Conservation (phyloP, 2,797 vertebrate species). For the Loriculus beryllinus region DNA sequence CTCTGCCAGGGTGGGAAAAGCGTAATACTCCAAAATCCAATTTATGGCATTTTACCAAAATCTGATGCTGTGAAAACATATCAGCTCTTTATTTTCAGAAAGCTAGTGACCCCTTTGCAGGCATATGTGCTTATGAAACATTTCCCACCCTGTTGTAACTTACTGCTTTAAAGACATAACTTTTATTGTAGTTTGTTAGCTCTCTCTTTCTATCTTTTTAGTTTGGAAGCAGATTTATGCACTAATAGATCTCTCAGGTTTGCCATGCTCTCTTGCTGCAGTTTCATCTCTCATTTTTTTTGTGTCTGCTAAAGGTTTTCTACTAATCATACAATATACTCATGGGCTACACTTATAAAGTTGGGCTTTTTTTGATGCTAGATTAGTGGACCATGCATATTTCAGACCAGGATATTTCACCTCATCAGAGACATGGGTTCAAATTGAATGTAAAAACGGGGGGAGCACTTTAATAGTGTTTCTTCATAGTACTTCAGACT, state of each 20-base stretch:
- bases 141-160: conserved; percentile 84
- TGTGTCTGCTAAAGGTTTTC: conserved; percentile 79
- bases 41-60: conserved; percentile 69
- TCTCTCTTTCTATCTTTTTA: conserved; percentile 76
- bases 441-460: not conserved
- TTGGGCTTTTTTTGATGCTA: not conserved
- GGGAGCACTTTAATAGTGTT: not conserved
- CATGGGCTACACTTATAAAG: not conserved
- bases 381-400: not conserved
- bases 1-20: conserved; percentile 85
- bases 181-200: conserved; percentile 79
- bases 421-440: not conserved
- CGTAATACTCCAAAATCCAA: conserved; percentile 50
- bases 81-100: conserved; percentile 58
- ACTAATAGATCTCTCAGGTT: conserved; percentile 81
- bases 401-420: not conserved
- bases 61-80: conserved; percentile 70
- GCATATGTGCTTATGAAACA: conserved; percentile 57
- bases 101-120: conserved; percentile 65
- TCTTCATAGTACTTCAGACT: not conserved
- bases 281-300: conserved; percentile 80
- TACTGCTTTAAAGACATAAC: conserved; percentile 79
- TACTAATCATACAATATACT: conserved; percentile 68
- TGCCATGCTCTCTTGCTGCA: conserved; percentile 80
- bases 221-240: conserved; percentile 75